A percentile compares a stretch with the other conserved stretches of the same genome.
Conservation (phyloP, 1,140 invertebrate genomes). For the Drosophila oshimai region DNA sequence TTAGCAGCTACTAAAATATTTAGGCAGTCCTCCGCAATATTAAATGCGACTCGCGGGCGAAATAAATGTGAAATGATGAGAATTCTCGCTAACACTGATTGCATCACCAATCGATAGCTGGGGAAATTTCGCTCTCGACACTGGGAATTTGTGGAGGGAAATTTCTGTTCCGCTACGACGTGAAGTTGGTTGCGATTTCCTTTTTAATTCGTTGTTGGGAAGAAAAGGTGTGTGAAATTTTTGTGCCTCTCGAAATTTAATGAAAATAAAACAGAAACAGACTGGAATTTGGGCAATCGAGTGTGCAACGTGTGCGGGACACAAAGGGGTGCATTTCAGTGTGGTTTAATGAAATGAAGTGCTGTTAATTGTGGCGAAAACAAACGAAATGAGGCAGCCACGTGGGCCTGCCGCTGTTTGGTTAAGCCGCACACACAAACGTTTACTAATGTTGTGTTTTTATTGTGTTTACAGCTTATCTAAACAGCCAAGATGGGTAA, state of each 20-base stretch:
- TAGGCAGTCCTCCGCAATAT: constrained; percentile 1
- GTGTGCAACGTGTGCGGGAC: background rate
- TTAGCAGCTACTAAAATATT: background rate
- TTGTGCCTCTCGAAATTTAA: constrained; percentile 24
- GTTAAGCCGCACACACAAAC: constrained; percentile 36
- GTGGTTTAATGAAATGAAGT: too few species aligned
- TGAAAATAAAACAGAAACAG: constrained; percentile 15
- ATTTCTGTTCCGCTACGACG: constrained; percentile 39
- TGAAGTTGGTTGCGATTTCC: constrained; percentile 80
- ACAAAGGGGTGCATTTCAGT: background rate
- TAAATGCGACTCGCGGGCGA: constrained; percentile 3
- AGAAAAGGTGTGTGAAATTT: constrained; percentile 75
- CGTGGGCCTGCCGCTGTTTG: constrained; percentile 51
- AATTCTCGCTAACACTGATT: constrained; percentile 68
- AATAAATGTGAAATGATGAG: constrained; percentile 26
- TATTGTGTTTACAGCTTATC: constrained; percentile 46
- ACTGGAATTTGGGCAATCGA: background rate
- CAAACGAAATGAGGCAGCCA: constrained; percentile 45
- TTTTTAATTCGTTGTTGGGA: constrained; percentile 82
- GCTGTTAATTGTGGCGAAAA: background rate
- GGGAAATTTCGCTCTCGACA: constrained; percentile 52
- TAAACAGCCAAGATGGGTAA: constrained; percentile 86
- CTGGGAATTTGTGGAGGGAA: constrained; percentile 55
- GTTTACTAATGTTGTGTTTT: constrained; percentile 27
- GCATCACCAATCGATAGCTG: constrained; percentile 79